Conservation (phyloP, 2,888 invertebrate species). For the Eristalis tenax region DNA sequence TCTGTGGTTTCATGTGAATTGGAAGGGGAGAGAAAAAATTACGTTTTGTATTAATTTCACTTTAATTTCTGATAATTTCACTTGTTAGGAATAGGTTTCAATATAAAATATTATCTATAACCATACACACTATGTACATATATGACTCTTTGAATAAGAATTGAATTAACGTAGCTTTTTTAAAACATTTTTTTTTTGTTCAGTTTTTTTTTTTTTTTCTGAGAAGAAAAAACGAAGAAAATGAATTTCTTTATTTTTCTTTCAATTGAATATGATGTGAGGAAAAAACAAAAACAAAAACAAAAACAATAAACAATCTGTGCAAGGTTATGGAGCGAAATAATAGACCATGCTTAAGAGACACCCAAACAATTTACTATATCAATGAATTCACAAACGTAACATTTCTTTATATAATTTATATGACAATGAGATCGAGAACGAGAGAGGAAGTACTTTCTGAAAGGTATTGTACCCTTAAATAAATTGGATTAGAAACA, state of each 20-base stretch:
- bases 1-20: too few relatives aligned
- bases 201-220: neutral
- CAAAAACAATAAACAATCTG: neutral
- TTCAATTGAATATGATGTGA: neutral
- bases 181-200: neutral
- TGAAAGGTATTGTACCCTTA: too few relatives aligned
- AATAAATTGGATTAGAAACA: neutral
- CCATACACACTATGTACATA: constrained; percentile 74
- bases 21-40: neutral
- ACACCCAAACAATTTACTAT: constrained; percentile 14
- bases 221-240: neutral
- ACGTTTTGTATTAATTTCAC: neutral
- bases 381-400: neutral
- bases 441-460: neutral
- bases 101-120: constrained; percentile 36
- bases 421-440: constrained; percentile 23
- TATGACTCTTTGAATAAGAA: constrained; percentile 18
- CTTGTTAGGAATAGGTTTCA: neutral
- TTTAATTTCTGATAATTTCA: neutral
- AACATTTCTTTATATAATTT: neutral
- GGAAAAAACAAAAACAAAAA: too few relatives aligned
- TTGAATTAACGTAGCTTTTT: constrained; percentile 1
- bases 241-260: neutral
- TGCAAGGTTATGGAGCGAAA: constrained; percentile 16
- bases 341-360: neutral